A percentile compares a stretch with the other conserved stretches of the same genome.
Evolutionary conservation across 30 jellyfish, hydroid and myxozoan genomes (phyloP).

Genomic region (Aurelia aurita): DNA sequence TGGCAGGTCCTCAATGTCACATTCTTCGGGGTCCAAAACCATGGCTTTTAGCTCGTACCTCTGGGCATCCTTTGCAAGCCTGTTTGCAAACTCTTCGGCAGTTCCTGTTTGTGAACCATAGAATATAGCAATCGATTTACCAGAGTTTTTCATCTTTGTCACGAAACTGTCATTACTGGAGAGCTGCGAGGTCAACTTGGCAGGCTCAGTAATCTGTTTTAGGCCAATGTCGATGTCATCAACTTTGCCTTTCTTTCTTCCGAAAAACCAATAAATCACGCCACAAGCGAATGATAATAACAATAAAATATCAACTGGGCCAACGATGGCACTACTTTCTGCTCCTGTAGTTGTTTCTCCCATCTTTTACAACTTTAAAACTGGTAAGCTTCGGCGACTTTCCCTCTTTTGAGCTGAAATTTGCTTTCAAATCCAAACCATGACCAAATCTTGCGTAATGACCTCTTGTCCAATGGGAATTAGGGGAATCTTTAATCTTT

Average conservation of each 20-base stretch:
- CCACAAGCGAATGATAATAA: constrained; percentile 65
- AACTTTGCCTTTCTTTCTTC: constrained; percentile 34
- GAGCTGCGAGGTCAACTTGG: constrained; percentile 16
- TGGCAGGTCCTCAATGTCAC: constrained; percentile 81
- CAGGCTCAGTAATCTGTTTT: constrained; percentile 39
- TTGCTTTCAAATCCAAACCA: too few relatives aligned
- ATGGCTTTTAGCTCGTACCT: constrained; percentile 82
- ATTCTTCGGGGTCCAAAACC: constrained; percentile 97
- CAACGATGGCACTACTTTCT: constrained; percentile 24
- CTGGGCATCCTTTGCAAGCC: constrained; percentile 90
- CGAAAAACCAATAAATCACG: constrained; percentile 60
- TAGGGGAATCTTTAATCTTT: too few relatives aligned
- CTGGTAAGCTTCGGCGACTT: too few relatives aligned
- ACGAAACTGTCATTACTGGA: constrained; percentile 63
- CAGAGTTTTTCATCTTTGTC: constrained; percentile 84
- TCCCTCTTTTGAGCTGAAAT: too few relatives aligned
- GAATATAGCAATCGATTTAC: constrained; percentile 86
- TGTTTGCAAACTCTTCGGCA: constrained; percentile 92
- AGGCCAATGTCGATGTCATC: constrained; percentile 61
- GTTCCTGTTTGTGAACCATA: constrained; percentile 99
- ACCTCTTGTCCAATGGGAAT: too few relatives aligned
- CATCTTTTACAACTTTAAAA: not conserved
- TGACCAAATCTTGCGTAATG: too few relatives aligned
- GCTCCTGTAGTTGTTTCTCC: constrained; percentile 5
- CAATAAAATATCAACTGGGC: constrained; percentile 77